These are phyloP conservation scores for Temnothorax unifasciatus DNA, from an alignment of 2,888 invertebrate genomes.

Conservation along the genomic window DNA sequence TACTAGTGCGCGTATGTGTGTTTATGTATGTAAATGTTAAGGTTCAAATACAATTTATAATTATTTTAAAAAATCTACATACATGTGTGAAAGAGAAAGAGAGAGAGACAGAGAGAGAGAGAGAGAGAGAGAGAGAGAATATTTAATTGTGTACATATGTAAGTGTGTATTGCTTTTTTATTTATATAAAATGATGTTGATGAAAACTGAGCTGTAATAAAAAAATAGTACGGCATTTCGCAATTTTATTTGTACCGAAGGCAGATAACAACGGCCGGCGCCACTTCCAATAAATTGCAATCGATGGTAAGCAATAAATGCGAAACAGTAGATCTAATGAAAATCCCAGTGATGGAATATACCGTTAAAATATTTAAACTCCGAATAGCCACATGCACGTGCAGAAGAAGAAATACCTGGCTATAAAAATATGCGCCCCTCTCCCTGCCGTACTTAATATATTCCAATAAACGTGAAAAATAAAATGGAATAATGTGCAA, in stretches of 20 bases:
- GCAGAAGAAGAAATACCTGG: constrained; percentile 38
- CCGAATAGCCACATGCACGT: constrained; percentile 7
- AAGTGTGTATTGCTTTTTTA: constrained; percentile 20
- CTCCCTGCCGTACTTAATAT: constrained; percentile 14
- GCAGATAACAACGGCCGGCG: constrained; percentile 47
- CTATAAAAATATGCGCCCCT: constrained; percentile 20
- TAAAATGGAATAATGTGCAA: constrained; percentile 37
- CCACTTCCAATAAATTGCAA: constrained; percentile 54
- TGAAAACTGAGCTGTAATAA: constrained; percentile 49
- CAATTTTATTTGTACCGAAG: constrained; percentile 53
- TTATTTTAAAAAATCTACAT: background rate
- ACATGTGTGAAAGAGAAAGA: background rate
- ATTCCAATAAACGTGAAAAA: constrained; percentile 42
- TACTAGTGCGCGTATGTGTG: too few species aligned
- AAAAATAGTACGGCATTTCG: constrained; percentile 45
- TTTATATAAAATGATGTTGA: constrained; percentile 46
- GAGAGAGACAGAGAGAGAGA: background rate
- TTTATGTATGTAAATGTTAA: background rate
- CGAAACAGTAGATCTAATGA: constrained; percentile 55
- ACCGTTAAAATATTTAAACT: constrained; percentile 56
- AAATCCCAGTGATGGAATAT: constrained; percentile 48
- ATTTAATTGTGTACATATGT: background rate
- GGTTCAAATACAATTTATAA: background rate
- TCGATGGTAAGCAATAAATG: constrained; percentile 58
- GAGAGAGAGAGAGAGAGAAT: background rate